Conservation (phyloP, 2,113 vertebrate species). For the Engraulis encrasicolus region DNA sequence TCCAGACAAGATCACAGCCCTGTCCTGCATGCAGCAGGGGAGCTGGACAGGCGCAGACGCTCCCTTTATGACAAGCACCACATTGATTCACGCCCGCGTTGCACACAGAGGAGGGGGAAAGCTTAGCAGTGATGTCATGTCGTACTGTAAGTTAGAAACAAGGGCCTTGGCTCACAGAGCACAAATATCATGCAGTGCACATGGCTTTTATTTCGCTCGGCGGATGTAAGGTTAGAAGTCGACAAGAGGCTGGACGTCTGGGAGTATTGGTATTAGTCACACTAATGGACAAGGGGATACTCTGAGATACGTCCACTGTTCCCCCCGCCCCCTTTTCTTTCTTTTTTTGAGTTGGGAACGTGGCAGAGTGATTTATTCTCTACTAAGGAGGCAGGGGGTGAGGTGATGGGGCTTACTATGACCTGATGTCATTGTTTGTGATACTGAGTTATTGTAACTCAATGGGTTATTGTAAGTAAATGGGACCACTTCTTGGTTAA, state of each 20-base stretch:
- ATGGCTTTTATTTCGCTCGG: slow-evolving; percentile 32
- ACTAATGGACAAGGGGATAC: slow-evolving; percentile 4
- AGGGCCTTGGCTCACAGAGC: not conserved
- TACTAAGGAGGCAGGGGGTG: not conserved
- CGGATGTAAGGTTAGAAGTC: slow-evolving; percentile 7
- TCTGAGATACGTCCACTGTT: slow-evolving; percentile 3
- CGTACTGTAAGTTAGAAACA: slow-evolving; percentile 10
- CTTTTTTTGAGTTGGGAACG: not conserved
- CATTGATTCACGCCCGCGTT: not conserved
- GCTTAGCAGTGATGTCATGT: slow-evolving; percentile 21
- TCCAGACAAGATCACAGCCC: not conserved
- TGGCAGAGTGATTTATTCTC: not conserved
- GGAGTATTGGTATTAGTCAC: slow-evolving; percentile 28
- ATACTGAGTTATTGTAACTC: no score
- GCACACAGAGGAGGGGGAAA: not conserved
- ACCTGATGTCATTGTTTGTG: not conserved
- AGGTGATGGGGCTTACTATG: no score
- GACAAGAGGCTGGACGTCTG: not conserved
- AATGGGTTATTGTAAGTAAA: no score
- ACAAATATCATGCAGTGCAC: slow-evolving; percentile 24
- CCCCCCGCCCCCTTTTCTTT: no score
- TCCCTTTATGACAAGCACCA: not conserved
- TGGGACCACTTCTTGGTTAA: no score
- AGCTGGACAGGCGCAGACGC: not conserved
- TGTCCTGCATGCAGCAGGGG: not conserved